A percentile compares a stretch with the other conserved stretches of the same genome.
These are phyloP conservation scores for Archivesica marissinica DNA, from an alignment of 1,140 invertebrate species.

Conservation along the genomic window DNA sequence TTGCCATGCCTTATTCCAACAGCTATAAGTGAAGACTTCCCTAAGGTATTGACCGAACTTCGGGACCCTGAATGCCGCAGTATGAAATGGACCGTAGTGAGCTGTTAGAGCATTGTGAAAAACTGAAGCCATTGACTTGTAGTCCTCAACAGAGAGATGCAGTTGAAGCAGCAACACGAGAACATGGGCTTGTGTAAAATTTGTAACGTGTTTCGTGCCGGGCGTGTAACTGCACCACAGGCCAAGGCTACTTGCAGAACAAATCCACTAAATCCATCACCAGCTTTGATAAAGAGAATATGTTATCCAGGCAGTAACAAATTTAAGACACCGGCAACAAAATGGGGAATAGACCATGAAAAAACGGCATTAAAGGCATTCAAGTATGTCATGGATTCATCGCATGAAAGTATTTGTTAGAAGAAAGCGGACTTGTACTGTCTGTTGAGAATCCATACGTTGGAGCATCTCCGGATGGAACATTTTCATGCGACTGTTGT, in stretches of 20 bases:
- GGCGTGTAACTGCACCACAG: constrained; percentile 58
- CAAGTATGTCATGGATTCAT: not conserved
- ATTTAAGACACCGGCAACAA: constrained; percentile 49
- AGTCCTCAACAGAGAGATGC: not conserved
- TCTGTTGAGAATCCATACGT: constrained; percentile 60
- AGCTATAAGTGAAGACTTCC: constrained; percentile 22
- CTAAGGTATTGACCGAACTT: constrained; percentile 33
- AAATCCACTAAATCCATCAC: not conserved
- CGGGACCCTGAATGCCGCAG: not conserved
- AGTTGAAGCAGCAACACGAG: constrained; percentile 51
- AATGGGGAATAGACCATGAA: constrained; percentile 65
- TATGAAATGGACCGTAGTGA: constrained; percentile 27
- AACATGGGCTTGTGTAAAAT: constrained; percentile 40
- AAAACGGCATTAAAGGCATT: constrained; percentile 10
- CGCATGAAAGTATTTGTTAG: constrained; percentile 28
- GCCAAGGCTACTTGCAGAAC: constrained; percentile 42
- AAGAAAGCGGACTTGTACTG: constrained; percentile 45
- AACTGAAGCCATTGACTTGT: constrained; percentile 2
- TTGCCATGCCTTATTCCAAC: constrained; percentile 47
- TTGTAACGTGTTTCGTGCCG: constrained; percentile 56
- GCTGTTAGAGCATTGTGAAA: constrained; percentile 26
- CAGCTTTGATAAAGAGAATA: constrained; percentile 42
- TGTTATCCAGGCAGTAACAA: constrained; percentile 57
- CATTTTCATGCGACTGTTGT: constrained; percentile 58
- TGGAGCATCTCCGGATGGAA: constrained; percentile 68